These are phyloP conservation scores for Cochlearius cochlearius DNA, from an alignment of 2,113 vertebrate species.

Conservation along the genomic window DNA sequence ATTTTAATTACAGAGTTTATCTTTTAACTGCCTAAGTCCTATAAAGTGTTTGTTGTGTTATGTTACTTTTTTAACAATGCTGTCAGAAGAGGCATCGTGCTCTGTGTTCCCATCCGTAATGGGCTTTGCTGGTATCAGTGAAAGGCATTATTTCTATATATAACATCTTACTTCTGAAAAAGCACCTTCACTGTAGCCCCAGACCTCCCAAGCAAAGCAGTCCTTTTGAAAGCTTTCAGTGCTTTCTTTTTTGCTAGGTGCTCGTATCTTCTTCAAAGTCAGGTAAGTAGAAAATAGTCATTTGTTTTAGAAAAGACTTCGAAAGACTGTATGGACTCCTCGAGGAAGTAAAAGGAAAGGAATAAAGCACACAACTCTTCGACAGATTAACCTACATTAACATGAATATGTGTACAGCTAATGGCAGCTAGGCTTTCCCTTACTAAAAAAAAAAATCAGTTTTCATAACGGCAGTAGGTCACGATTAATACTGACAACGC, in stretches of 20 bases:
- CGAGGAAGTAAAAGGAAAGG: not conserved
- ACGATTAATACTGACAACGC: not conserved
- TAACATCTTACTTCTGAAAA: not conserved
- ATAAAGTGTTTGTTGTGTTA: not conserved
- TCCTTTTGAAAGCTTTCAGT: not conserved
- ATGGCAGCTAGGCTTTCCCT: not conserved
- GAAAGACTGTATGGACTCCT: not conserved
- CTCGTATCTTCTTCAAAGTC: not conserved
- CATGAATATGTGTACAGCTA: not conserved
- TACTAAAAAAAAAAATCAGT: not conserved
- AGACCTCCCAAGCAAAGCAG: not conserved
- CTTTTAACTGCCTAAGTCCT: conserved; percentile 24
- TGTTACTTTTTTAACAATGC: not conserved
- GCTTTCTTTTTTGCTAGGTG: not conserved
- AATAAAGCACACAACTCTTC: not conserved
- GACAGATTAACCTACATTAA: not conserved
- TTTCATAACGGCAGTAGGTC: not conserved
- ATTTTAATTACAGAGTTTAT: conserved; percentile 38
- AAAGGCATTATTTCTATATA: not conserved
- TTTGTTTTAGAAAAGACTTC: not conserved
- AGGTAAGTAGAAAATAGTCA: not conserved
- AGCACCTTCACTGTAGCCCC: not conserved
- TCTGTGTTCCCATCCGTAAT: not conserved
- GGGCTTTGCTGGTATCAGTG: not conserved
- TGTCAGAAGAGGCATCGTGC: not conserved